phyloP scores from a whole-genome alignment of 1,140 invertebrate species.

The Lepidurus packardi region DNA sequence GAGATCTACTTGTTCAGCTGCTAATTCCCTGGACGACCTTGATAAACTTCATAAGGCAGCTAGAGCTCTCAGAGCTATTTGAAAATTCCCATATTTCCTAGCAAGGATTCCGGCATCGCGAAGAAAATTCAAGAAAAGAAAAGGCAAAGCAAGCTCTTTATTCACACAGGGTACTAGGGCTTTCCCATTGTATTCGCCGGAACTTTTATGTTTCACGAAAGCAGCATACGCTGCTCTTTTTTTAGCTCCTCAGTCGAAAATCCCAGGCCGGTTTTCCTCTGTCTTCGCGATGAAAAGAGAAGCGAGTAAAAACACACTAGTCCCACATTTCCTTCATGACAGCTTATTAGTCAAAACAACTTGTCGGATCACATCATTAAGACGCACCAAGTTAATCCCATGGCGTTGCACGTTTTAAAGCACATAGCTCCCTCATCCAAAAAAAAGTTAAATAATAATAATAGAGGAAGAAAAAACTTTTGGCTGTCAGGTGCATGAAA shows the following conservation, averaged over 20 bases:
- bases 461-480: background rate
- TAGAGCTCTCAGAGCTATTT: conserved; percentile 11
- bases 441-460: background rate
- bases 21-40: too few relatives aligned
- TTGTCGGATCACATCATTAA: conserved; percentile 2
- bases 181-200: too few relatives aligned
- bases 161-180: too few relatives aligned
- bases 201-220: too few relatives aligned
- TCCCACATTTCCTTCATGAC: background rate
- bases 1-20: too few relatives aligned
- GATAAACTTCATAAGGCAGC: background rate
- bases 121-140: too few relatives aligned
- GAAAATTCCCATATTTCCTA: too few relatives aligned
- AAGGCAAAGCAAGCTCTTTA: too few relatives aligned
- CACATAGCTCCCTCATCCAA: background rate
- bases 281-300: background rate
- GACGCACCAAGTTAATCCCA: background rate
- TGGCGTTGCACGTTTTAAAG: background rate
- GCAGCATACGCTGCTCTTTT: background rate
- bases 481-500: conserved; percentile 3
- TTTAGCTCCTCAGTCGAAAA: background rate
- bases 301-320: background rate
- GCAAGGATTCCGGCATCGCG: too few relatives aligned
- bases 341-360: background rate
- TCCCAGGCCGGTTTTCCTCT: background rate